Base-by-base conservation (phyloP, 1,140 invertebrate genomes). In the Saccostrea echinata region DNA sequence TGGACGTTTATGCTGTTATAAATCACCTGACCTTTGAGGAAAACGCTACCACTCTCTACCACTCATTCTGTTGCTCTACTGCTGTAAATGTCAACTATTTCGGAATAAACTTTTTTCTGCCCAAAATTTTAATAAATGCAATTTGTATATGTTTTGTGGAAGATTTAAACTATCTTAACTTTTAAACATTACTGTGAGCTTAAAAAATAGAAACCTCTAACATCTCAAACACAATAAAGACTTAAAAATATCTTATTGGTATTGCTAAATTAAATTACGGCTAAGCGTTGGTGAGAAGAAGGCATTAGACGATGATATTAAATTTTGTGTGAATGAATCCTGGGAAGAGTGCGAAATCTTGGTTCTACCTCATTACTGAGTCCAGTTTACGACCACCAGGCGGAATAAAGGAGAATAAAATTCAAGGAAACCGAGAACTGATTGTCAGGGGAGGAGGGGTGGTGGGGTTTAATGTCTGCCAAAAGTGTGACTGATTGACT, bases 401-500 rank as follows among this genome's bases (percentile, higher is more conserved):
- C 68, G 68, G 68, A 76, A 76, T 76, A 76, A 76, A 76, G 24
- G 27, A 27, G 68, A 76, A 33, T 61, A 76, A 76, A 76, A 76
- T 33, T 27, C 6, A 4, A 27, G 27, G 30, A 76, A 30, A 16
- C 68, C 68, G 24, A 33, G 27, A 27, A 33, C 68, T 76, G 68
- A 76, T 76, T 76, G 68, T 33, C 68, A 76, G 68, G 68, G 68
- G 68, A 76, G 68, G 68, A 16, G 30, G 57, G 68, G 27, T 76
- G 68, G 68, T 76, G 68, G 68, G 68, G 68, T 30, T 76, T 76
- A 16, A 76, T 76, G 68, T 76, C 68, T 76, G 68, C 24, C 30
- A 76, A 76, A 76, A 76, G 68, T 76, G 68, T 76, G 68, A 76
- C 68, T 76, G 68, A 76, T 76, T 76, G 68, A 76, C 68, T 76